A percentile compares a stretch with the other conserved stretches of the same genome.
These are phyloP conservation scores for Aptenodytes patagonicus DNA, from an alignment of 2,113 vertebrate species.

Conservation along the genomic window DNA sequence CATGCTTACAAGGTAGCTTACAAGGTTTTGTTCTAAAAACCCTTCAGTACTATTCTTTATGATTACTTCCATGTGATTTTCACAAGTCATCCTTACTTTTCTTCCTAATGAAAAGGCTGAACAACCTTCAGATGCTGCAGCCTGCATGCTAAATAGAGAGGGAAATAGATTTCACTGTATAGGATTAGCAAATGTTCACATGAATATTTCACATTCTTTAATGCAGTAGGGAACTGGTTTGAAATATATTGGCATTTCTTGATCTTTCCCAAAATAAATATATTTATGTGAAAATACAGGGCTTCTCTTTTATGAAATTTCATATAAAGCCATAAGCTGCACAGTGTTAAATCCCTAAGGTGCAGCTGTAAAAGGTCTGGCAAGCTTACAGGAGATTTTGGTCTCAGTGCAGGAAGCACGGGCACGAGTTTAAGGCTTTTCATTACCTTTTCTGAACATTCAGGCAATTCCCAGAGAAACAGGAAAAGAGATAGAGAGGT, in stretches of 20 bases:
- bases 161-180: background rate
- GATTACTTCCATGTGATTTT: constrained; percentile 16
- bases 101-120: constrained; percentile 26
- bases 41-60: background rate
- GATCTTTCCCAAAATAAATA: constrained; percentile 13
- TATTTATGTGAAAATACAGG: constrained; percentile 15
- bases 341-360: background rate
- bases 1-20: background rate
- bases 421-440: background rate
- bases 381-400: constrained; percentile 1
- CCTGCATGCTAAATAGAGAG: constrained; percentile 30
- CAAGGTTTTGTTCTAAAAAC: background rate
- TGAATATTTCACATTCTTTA: constrained; percentile 48
- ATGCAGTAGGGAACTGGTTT: background rate
- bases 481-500: background rate
- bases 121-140: constrained; percentile 19
- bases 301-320: background rate
- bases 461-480: background rate
- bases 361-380: constrained; percentile 14
- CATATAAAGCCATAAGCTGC: background rate
- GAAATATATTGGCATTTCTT: constrained; percentile 25
- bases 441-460: background rate
- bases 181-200: constrained; percentile 30
- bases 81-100: constrained; percentile 17
- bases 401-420: background rate